Evolutionary conservation across 2,888 invertebrate species (phyloP).

Genomic region (Abscondita cerata): DNA sequence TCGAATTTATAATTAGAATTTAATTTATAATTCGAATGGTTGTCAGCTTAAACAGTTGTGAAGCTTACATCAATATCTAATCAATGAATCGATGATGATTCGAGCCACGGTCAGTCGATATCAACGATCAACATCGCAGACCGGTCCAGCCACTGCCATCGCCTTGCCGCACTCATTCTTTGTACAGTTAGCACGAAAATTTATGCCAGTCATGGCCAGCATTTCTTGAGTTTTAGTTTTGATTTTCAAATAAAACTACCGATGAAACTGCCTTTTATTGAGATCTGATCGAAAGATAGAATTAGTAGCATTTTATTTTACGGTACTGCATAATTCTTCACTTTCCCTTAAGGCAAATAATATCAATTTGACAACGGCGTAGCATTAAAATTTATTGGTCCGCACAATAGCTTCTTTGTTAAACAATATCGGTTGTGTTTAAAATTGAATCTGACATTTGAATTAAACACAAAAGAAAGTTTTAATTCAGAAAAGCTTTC

Average conservation of each 20-base stretch:
- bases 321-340: too few species aligned
- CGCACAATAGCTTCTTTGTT: too few species aligned
- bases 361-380: too few species aligned
- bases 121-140: constrained; percentile 50
- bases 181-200: constrained; percentile 49
- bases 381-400: too few species aligned
- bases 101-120: constrained; percentile 51
- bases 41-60: constrained; percentile 45
- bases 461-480: too few species aligned
- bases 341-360: too few species aligned
- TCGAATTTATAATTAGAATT: constrained; percentile 14
- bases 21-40: constrained; percentile 15
- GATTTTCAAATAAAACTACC: constrained; percentile 23
- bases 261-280: constrained; percentile 16
- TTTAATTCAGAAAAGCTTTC: too few species aligned
- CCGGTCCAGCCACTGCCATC: constrained; percentile 52
- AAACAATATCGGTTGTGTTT: too few species aligned
- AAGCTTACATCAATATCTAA: constrained; percentile 54
- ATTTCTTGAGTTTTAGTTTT: constrained; percentile 29
- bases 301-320: background rate
- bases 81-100: constrained; percentile 58
- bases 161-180: constrained; percentile 39
- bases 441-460: too few species aligned
- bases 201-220: constrained; percentile 33
- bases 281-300: constrained; percentile 9